A percentile compares a stretch with the other conserved stretches of the same genome.
These are phyloP conservation scores for Zosterops pallidus DNA, from an alignment of 2,113 vertebrate genomes.

Conservation along the genomic window DNA sequence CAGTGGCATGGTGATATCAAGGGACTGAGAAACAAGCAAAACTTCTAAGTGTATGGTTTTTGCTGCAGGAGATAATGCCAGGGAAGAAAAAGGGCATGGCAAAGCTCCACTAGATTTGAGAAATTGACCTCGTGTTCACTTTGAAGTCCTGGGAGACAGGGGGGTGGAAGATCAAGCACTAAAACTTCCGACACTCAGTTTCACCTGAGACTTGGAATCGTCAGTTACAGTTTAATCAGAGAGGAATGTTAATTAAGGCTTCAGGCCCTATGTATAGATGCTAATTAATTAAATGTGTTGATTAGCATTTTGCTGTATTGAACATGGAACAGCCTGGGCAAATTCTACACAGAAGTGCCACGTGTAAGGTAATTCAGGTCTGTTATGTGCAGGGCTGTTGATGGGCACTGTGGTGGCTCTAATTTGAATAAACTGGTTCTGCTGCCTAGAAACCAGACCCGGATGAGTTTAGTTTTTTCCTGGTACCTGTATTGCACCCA, in stretches of 20 bases:
- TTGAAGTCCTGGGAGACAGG: constrained; percentile 63
- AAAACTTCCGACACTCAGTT: constrained; percentile 12
- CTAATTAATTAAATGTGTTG: constrained; percentile 60
- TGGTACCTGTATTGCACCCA: neutral
- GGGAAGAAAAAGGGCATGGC: neutral
- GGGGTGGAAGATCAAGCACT: constrained; percentile 49
- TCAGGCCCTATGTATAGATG: neutral
- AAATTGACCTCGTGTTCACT: neutral
- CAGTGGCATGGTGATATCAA: neutral
- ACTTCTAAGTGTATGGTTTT: neutral
- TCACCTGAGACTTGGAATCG: constrained; percentile 61
- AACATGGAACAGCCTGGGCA: neutral
- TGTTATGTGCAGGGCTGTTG: neutral
- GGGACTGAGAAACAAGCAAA: neutral
- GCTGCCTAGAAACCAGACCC: neutral
- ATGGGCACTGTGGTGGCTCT: neutral
- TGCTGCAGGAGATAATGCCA: neutral
- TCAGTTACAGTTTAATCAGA: constrained; percentile 58
- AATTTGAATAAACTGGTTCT: neutral
- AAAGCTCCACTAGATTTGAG: constrained; percentile 6
- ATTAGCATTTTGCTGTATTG: constrained; percentile 52
- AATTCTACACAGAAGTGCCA: neutral
- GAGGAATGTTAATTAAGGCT: constrained; percentile 63
- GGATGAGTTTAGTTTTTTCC: neutral
- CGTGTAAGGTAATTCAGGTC: constrained; percentile 12